Conservation (phyloP, 2,113 vertebrate species). For the Trachemys scripta region DNA sequence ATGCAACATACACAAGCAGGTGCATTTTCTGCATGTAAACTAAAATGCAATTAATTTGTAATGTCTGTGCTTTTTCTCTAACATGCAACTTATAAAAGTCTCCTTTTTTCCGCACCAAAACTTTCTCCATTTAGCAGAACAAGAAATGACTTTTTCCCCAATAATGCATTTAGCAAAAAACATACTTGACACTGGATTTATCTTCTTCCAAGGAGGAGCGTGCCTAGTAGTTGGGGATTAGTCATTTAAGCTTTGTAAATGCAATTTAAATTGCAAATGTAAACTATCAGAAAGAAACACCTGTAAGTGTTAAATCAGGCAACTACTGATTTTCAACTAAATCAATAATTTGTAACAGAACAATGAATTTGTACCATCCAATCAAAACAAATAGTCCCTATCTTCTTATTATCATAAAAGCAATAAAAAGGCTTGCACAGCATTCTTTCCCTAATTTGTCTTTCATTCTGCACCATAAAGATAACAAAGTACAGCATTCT, state of each 20-base stretch:
- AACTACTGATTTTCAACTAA: slow-evolving; percentile 75
- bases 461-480: slow-evolving; percentile 82
- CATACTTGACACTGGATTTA: slow-evolving; percentile 59
- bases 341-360: slow-evolving; percentile 81
- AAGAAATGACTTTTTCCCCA: background rate
- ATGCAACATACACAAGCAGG: background rate
- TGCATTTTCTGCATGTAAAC: background rate
- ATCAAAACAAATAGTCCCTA: slow-evolving; percentile 78
- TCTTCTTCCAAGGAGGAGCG: slow-evolving; percentile 35
- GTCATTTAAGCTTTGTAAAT: slow-evolving; percentile 71
- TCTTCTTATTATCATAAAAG: slow-evolving; percentile 83
- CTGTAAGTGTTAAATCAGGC: slow-evolving; percentile 78
- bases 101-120: background rate
- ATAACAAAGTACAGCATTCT: slow-evolving; percentile 79
- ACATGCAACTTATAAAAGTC: background rate
- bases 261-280: slow-evolving; percentile 83
- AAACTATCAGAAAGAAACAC: slow-evolving; percentile 84
- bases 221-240: slow-evolving; percentile 65
- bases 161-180: background rate
- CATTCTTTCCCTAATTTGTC: slow-evolving; percentile 80
- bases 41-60: background rate
- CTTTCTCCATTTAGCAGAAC: background rate
- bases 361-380: slow-evolving; percentile 75
- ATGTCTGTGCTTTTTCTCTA: background rate
- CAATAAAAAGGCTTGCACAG: slow-evolving; percentile 78